These are phyloP conservation scores for Glomeris marginata DNA, from an alignment of 2,888 invertebrate species.

Conservation along the genomic window DNA sequence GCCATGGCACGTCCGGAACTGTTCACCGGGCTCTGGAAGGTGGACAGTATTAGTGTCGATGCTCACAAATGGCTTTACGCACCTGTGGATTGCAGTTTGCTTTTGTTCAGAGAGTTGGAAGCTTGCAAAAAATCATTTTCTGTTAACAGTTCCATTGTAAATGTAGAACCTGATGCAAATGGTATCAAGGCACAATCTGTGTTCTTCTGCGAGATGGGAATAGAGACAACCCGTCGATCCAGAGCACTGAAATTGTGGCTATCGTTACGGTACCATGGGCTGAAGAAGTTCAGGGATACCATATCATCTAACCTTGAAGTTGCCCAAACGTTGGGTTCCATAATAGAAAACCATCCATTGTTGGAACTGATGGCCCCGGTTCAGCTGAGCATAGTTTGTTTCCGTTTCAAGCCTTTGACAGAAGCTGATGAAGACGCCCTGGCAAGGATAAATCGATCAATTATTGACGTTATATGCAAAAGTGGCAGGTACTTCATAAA, in stretches of 20 bases:
- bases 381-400: slow-evolving; percentile 2
- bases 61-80: background rate
- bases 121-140: background rate
- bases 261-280: slow-evolving; percentile 1
- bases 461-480: too few relatives aligned
- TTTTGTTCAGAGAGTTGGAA: background rate
- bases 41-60: background rate
- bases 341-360: background rate
- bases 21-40: background rate
- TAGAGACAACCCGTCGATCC: background rate
- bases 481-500: too few relatives aligned
- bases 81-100: background rate
- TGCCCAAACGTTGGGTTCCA: background rate
- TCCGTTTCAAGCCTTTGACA: background rate
- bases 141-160: background rate
- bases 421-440: too few relatives aligned
- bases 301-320: background rate
- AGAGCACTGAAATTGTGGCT: slow-evolving; percentile 1
- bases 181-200: background rate
- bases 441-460: too few relatives aligned
- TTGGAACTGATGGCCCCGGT: background rate
- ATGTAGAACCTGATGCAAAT: background rate
- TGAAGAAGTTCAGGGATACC: background rate
- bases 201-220: background rate
- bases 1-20: background rate